phyloP scores from a whole-genome alignment of 1,140 invertebrate species.

The Bombus breviceps region DNA sequence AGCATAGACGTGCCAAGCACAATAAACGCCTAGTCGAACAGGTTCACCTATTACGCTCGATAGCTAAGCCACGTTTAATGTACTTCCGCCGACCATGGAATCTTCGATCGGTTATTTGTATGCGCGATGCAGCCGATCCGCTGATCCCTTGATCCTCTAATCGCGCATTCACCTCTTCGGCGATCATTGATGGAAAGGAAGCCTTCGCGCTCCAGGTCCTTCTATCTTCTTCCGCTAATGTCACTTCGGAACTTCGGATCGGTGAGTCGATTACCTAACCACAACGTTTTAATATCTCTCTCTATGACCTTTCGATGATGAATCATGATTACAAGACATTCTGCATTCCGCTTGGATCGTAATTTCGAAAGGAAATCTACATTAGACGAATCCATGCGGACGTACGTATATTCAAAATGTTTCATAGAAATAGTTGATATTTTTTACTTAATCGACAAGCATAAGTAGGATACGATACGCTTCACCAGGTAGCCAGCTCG shows the following conservation, averaged over 20 bases:
- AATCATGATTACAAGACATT: neutral
- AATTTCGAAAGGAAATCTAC: neutral
- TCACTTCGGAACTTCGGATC: slow-evolving; percentile 6
- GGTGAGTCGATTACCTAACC: slow-evolving; percentile 22
- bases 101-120: slow-evolving; percentile 68
- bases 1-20: slow-evolving; percentile 70
- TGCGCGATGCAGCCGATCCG: slow-evolving; percentile 64
- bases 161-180: slow-evolving; percentile 47
- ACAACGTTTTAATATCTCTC: neutral
- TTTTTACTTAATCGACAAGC: neutral
- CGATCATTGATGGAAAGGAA: slow-evolving; percentile 58
- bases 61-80: slow-evolving; percentile 74
- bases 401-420: neutral
- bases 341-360: neutral
- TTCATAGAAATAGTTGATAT: neutral
- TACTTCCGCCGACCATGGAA: slow-evolving; percentile 62
- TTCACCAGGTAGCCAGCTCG: slow-evolving; percentile 38
- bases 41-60: slow-evolving; percentile 74
- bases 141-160: slow-evolving; percentile 59
- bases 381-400: neutral
- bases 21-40: slow-evolving; percentile 70
- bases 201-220: neutral
- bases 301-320: neutral
- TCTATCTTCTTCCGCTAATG: slow-evolving; percentile 41
- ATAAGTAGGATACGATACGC: neutral